Conservation (phyloP, 2,113 vertebrate genomes). For the Saccopteryx leptura region DNA sequence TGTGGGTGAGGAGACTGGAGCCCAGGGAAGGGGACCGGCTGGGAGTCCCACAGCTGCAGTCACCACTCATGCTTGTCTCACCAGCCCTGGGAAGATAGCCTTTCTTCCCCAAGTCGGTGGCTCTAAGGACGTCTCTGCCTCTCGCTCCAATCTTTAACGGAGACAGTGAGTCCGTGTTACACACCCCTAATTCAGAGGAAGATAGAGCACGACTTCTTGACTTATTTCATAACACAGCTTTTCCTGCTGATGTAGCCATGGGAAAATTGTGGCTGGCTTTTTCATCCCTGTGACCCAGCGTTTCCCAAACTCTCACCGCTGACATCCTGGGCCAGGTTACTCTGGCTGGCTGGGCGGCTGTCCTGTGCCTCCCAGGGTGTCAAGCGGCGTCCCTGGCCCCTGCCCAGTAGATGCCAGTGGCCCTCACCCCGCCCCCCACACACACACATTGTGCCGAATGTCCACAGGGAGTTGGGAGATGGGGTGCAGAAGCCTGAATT, state of each 20-base stretch:
- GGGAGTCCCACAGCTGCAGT: neutral
- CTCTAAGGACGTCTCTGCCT: neutral
- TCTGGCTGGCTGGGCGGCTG: too few relatives aligned
- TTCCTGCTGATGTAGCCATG: neutral
- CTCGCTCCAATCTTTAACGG: neutral
- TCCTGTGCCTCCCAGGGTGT: neutral
- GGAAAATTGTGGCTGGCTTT: neutral
- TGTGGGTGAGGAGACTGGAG: neutral
- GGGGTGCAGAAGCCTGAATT: neutral
- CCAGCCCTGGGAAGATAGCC: neutral
- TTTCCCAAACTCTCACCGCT: neutral
- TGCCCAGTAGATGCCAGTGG: neutral
- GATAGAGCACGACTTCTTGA: neutral
- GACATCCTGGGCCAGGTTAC: fast-evolving
- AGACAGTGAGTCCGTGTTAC: neutral
- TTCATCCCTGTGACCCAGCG: neutral
- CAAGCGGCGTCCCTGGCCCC: neutral
- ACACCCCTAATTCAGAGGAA: neutral
- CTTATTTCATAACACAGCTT: neutral
- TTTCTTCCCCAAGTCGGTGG: neutral
- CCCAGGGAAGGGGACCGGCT: neutral
- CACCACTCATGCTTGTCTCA: neutral
- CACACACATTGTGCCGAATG: too few relatives aligned
- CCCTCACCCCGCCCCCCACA: too few relatives aligned
- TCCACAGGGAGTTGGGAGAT: neutral